phyloP scores from a whole-genome alignment of 2,797 vertebrate genomes.

The Crenuchus spilurus region DNA sequence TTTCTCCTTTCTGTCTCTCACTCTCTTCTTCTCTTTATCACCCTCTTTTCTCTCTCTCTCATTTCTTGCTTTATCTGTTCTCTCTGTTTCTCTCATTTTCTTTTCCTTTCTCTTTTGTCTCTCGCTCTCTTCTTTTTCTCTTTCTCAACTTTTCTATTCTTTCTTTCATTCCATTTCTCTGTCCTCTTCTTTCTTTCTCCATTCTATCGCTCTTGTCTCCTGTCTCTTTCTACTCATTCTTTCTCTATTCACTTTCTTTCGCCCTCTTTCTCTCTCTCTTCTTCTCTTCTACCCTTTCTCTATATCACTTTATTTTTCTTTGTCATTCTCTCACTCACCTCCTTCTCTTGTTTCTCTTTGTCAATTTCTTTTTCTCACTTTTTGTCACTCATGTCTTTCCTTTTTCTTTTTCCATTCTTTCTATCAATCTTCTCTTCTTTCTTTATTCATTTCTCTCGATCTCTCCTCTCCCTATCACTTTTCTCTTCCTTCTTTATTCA shows the following conservation, averaged over 20 bases:
- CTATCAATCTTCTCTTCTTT: slow-evolving; percentile 62
- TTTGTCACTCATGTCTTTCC: no score
- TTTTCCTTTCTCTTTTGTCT: not conserved
- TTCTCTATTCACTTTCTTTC: no score
- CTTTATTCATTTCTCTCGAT: no score
- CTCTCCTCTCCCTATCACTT: no score
- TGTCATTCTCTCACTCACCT: not conserved
- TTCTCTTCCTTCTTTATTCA: no score
- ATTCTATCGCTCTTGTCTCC: not conserved
- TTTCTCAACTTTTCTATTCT: not conserved
- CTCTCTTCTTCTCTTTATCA: slow-evolving; percentile 59
- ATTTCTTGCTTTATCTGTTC: not conserved
- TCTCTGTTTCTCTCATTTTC: slow-evolving; percentile 12
- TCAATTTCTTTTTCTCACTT: no score
- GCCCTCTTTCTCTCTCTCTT: no score
- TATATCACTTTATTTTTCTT: not conserved
- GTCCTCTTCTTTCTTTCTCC: no score
- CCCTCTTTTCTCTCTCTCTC: slow-evolving; percentile 33
- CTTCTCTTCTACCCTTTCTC: not conserved
- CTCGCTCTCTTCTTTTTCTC: not conserved
- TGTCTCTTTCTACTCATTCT: not conserved
- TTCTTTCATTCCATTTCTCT: not conserved
- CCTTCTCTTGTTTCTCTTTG: not conserved
- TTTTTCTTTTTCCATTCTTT: slow-evolving; percentile 33
- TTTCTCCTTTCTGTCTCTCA: not conserved